Conservation (phyloP, 2,113 vertebrate species). For the Saguinus midas region DNA sequence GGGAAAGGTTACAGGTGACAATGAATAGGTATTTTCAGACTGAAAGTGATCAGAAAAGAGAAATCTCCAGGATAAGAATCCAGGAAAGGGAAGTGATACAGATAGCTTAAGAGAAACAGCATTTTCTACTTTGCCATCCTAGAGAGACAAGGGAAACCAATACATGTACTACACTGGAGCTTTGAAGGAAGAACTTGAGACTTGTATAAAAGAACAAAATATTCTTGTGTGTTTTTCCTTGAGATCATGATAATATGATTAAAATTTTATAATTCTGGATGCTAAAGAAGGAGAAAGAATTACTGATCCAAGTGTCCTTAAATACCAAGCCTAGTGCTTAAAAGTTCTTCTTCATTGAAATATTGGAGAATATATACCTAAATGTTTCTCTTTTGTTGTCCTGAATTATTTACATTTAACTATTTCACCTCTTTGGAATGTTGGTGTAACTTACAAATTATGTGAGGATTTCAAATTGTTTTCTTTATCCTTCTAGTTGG, state of each 20-base stretch:
- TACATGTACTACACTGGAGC: background rate
- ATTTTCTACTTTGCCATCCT: background rate
- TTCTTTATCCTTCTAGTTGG: background rate
- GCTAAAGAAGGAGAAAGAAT: background rate
- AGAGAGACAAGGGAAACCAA: background rate
- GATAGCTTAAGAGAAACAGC: background rate
- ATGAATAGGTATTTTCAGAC: background rate
- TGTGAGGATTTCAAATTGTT: background rate
- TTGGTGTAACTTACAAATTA: background rate
- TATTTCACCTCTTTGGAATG: background rate
- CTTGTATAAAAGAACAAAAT: background rate
- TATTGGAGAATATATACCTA: background rate
- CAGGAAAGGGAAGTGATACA: background rate
- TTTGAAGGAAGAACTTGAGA: background rate
- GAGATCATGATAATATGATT: background rate
- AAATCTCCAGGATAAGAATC: background rate
- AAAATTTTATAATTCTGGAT: background rate
- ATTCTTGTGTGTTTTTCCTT: background rate
- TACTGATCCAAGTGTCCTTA: background rate
- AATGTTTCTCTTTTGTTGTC: background rate
- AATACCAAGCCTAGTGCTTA: background rate
- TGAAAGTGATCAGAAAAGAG: background rate
- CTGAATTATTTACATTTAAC: background rate
- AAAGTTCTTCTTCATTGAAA: background rate
- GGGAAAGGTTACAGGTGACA: background rate